Conservation (phyloP, 2,113 vertebrate species). For the Nematolebias whitei region DNA sequence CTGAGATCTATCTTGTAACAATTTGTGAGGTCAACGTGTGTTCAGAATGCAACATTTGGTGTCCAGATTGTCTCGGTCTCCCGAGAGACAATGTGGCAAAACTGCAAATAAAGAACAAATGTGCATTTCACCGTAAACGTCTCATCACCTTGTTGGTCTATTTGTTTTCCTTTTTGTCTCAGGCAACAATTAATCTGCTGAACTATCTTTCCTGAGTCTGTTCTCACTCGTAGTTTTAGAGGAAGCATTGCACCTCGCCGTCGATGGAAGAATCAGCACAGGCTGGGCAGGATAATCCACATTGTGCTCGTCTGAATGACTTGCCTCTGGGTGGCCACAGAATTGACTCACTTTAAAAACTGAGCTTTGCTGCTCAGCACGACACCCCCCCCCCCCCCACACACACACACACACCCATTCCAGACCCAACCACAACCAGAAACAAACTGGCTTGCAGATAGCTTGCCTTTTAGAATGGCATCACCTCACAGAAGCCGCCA, state of each 20-base stretch:
- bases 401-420: too few relatives aligned
- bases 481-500: slow-evolving; percentile 39
- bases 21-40: slow-evolving; percentile 4
- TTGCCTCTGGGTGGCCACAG: slow-evolving; percentile 56
- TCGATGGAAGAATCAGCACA: slow-evolving; percentile 57
- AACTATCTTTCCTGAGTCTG: slow-evolving; percentile 28
- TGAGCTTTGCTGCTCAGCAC: slow-evolving; percentile 39
- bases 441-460: slow-evolving; percentile 60
- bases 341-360: slow-evolving; percentile 59
- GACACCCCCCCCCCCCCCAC: background rate
- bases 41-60: background rate
- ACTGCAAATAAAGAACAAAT: background rate
- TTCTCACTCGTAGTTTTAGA: slow-evolving; percentile 24
- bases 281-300: slow-evolving; percentile 69
- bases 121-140: slow-evolving; percentile 7
- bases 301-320: slow-evolving; percentile 71
- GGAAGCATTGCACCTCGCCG: slow-evolving; percentile 32
- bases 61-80: background rate
- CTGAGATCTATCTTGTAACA: background rate
- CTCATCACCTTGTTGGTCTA: slow-evolving; percentile 4
- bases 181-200: slow-evolving; percentile 30
- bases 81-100: background rate
- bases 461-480: slow-evolving; percentile 45
- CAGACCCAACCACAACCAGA: slow-evolving; percentile 29
- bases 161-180: slow-evolving; percentile 16